Evolutionary conservation across 2,888 invertebrate genomes (phyloP).

Genomic region (Sepioteuthis lessoniana): DNA sequence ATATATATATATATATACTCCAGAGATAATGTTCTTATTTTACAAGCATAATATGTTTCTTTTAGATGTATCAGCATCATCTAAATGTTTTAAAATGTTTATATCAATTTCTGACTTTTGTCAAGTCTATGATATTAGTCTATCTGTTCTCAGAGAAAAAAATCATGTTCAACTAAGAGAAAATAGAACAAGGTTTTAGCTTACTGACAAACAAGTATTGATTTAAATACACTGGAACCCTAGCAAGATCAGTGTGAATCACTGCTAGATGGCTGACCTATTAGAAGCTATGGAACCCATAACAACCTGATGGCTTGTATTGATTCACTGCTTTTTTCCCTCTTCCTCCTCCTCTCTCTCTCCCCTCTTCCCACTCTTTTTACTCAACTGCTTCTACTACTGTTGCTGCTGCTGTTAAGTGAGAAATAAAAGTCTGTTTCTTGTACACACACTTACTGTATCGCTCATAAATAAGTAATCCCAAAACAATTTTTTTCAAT

Average conservation of each 20-base stretch:
- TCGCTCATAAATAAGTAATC: no score
- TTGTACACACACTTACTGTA: no score
- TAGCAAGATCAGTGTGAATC: conserved; percentile 8
- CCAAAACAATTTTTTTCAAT: no score
- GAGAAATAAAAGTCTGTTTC: no score
- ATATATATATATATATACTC: conserved; percentile 35
- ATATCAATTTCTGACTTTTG: not conserved
- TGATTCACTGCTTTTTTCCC: not conserved
- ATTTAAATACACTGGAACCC: conserved; percentile 33
- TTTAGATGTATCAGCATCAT: not conserved
- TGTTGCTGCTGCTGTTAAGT: not conserved
- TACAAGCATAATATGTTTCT: not conserved
- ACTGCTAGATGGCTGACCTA: conserved; percentile 11
- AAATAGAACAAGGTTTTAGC: not conserved
- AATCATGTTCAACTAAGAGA: not conserved
- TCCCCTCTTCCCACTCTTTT: not conserved
- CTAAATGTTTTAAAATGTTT: not conserved
- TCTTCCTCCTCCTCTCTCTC: not conserved
- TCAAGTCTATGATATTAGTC: not conserved
- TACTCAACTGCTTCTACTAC: not conserved
- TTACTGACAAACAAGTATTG: not conserved
- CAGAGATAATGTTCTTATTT: no score
- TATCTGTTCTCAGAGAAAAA: not conserved
- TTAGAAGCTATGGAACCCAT: not conserved
- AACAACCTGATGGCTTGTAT: not conserved